A percentile compares a stretch with the other conserved stretches of the same genome.
These are phyloP conservation scores for Lutraria lutraria DNA, from an alignment of 2,888 invertebrate genomes.

Conservation along the genomic window DNA sequence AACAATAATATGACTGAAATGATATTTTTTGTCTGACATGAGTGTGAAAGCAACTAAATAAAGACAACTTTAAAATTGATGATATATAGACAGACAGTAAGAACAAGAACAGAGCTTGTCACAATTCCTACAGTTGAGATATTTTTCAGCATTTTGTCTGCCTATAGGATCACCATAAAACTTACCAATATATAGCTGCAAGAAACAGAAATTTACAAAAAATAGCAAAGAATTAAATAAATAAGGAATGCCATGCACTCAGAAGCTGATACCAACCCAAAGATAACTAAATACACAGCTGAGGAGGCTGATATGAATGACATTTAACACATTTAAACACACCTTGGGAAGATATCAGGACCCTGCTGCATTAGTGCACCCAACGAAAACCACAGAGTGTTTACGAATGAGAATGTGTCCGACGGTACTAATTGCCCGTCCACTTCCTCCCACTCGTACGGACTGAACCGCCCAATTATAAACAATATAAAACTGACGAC, in stretches of 20 bases:
- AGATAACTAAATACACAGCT: constrained; percentile 54
- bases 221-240: constrained; percentile 13
- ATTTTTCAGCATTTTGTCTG: neutral
- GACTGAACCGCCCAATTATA: constrained; percentile 98
- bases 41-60: neutral
- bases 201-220: neutral
- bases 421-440: constrained; percentile 75
- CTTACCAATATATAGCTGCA: neutral
- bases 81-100: neutral
- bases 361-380: constrained; percentile 99
- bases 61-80: neutral
- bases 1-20: no score
- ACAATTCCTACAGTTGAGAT: no score
- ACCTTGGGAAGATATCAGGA: constrained; percentile 98
- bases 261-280: constrained; percentile 79
- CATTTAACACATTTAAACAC: constrained; percentile 79
- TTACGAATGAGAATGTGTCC: constrained; percentile 93
- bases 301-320: neutral
- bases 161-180: neutral
- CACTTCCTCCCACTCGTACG: constrained; percentile 96
- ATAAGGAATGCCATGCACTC: constrained; percentile 72
- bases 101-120: neutral
- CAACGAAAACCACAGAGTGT: constrained; percentile 98
- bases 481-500: constrained; percentile 99
- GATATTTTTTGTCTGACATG: neutral